Evolutionary conservation across 2,888 invertebrate species (phyloP), one percentile per base, ranked within the genome.

Genomic region (Drosophila limbata): DNA sequence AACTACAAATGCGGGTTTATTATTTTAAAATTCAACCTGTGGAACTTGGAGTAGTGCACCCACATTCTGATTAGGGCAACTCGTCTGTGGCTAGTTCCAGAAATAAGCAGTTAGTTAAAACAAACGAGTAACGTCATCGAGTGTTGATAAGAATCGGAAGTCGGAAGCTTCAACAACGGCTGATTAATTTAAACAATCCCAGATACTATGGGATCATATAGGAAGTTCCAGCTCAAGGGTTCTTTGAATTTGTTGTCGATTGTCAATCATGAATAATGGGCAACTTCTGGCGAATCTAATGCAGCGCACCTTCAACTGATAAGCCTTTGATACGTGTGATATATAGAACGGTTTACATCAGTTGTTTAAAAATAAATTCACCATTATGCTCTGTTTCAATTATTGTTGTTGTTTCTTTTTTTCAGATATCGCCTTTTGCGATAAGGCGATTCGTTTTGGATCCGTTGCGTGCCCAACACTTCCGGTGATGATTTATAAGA

Each of bases 401-500:
- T n/a, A n/a, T n/a, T n/a, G n/a, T n/a, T n/a, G n/a, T n/a, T n/a
- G n/a, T n/a, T n/a, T n/a, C n/a, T n/a, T n/a, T n/a, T 25, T 25
- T 45, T 9, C 33, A 48, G 50, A 70, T 64, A 64, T 55, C 19
- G 19, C 28, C 53, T 25, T 28, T 33, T 2, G 40, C 42, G 86
- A 88, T 83, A 83, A 74, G 64, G 31, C 42, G 48, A 44, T 42
- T 39, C 37, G 47, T 50, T 13, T 31, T 35, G 60, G 53, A 61
- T 69, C 57, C 64, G 55, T 28, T 51, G 50, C 13, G 37, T 64
- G 56, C 35, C 11, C 45, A 56, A 17, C 25, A 83, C 88, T 84
- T 84, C 84, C 84, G 84, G 63, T 79, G 84, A 76, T 81, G 84
- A 87, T 78, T 79, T 79, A 79, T 79, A 73, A 2, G 52, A 56